Evolutionary conservation across 1,140 invertebrate genomes (phyloP).

Genomic region (Monochamus saltuarius): DNA sequence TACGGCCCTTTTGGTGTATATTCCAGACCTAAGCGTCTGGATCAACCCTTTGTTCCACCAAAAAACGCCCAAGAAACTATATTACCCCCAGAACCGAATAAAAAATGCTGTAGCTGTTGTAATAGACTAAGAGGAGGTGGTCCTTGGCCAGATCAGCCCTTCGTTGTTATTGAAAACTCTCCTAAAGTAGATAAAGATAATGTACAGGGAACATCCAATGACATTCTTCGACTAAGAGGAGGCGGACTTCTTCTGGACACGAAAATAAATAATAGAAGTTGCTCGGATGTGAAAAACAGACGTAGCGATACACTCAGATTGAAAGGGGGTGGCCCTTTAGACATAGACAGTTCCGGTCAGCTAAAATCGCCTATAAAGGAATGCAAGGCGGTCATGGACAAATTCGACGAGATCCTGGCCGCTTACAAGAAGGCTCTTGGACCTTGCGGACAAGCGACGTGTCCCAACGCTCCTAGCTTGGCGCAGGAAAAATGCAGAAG

Average conservation of each 20-base stretch:
- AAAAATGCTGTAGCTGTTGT: constrained; percentile 1
- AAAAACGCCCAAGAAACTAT: constrained; percentile 7
- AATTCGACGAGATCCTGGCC: constrained; percentile 45
- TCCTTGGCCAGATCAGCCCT: background rate
- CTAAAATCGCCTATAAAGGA: constrained; percentile 36
- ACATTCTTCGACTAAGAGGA: constrained; percentile 21
- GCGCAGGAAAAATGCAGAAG: constrained; percentile 37
- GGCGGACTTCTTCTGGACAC: constrained; percentile 13
- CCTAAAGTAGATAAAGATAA: background rate
- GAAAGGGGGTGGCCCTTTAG: constrained; percentile 7
- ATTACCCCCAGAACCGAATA: background rate
- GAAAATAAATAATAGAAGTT: background rate
- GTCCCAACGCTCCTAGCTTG: constrained; percentile 39
- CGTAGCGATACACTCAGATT: background rate
- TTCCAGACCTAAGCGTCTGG: constrained; percentile 37
- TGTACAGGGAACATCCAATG: background rate
- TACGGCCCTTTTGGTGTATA: constrained; percentile 48
- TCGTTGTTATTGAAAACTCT: background rate
- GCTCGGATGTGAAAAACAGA: background rate
- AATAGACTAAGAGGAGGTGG: constrained; percentile 3
- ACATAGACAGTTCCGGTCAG: constrained; percentile 15
- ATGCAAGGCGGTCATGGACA: constrained; percentile 46
- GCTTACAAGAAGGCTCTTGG: constrained; percentile 43
- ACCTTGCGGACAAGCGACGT: constrained; percentile 44
- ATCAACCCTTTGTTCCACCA: constrained; percentile 39